Evolutionary conservation across 2,113 vertebrate genomes (phyloP), one percentile per base, ranked within the genome.

Genomic region (Oncorhynchus gorbuscha): DNA sequence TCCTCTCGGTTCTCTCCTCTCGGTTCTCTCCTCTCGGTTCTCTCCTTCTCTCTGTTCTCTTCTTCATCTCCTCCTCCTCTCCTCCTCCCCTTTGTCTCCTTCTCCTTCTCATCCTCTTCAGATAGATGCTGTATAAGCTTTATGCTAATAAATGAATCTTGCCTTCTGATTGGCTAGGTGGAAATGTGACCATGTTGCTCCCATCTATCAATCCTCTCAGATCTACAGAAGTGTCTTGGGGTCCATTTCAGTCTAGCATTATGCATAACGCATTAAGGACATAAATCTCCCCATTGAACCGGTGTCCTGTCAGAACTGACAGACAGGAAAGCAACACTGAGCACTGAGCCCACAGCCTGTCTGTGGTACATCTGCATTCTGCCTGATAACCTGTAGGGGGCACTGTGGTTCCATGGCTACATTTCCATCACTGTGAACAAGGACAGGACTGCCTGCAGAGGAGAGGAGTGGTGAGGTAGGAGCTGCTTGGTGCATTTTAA

Each of bases 341-440:
- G 35, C 24, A n/a, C 28, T 69, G 11, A 49, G 74, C 67, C 2
- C 14, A 16, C 35, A 9, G 32, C 18, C 45, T 61, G 13, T 39
- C 39, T 9, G 39, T 39, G 8, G 7, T 39, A 39, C 1, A 2
- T 39, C 2, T 9, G 39, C 39, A 39, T 0, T 72, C 14, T 69
- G 3, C 14, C 7, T 0, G 81, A 5, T 26, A 76, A 84, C 93
- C 97, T 90, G 88, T 91, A 95, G 96, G 92, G 95, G 96, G 95
- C 96, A 96, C 95, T 97, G 92, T 94, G 87, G 84, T 88, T 92
- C 94, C 85, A 94, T 68, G n/a, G 35, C 24, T 49, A n/a, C 13
- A 3, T 48, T 18, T 39, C 9, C 39, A 39, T 39, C 39, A 39
- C 39, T 39, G 7, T 8, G 8, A 62, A 11, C 51, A 32, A 55